Percentiles rank a stretch among this genome's conserved stretches.
Conservation (phyloP, 2,888 invertebrate species). For the Melolontha melolontha region DNA sequence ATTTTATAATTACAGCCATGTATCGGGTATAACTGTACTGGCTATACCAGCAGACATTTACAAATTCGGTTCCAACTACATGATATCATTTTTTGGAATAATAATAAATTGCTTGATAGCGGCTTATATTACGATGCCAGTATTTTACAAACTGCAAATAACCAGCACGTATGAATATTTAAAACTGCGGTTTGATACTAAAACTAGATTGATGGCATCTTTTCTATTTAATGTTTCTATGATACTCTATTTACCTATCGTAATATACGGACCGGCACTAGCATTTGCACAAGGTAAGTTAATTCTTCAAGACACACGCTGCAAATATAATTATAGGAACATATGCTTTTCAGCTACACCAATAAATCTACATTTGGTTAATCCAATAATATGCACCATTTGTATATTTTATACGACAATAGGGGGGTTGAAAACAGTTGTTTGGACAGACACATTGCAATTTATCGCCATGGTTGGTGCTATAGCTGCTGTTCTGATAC, state of each 20-base stretch:
- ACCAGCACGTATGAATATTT: slow-evolving; percentile 78
- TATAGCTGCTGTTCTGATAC: slow-evolving; percentile 67
- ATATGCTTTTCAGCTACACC: slow-evolving; percentile 72
- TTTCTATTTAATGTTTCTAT: slow-evolving; percentile 72
- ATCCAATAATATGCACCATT: slow-evolving; percentile 74
- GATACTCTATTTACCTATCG: slow-evolving; percentile 72
- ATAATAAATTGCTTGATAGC: slow-evolving; percentile 55
- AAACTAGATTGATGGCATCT: slow-evolving; percentile 65
- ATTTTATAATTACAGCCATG: slow-evolving; percentile 73
- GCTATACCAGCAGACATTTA: slow-evolving; percentile 82
- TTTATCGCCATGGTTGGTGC: slow-evolving; percentile 69
- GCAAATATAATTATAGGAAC: neutral
- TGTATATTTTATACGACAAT: slow-evolving; percentile 80
- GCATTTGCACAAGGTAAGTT: slow-evolving; percentile 75
- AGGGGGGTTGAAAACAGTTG: slow-evolving; percentile 74
- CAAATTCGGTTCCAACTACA: slow-evolving; percentile 74
- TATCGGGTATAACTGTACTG: slow-evolving; percentile 80
- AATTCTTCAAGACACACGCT: neutral
- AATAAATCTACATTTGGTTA: slow-evolving; percentile 66
- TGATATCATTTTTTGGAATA: slow-evolving; percentile 63
- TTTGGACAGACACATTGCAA: slow-evolving; percentile 71
- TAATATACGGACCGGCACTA: slow-evolving; percentile 77
- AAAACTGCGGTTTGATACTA: slow-evolving; percentile 71
- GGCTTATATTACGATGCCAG: slow-evolving; percentile 69
- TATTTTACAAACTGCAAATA: slow-evolving; percentile 77